Percentiles rank a stretch among this genome's conserved stretches.
Evolutionary conservation across 2,797 vertebrate genomes (phyloP).

Genomic region (Bradypodion pumilum): DNA sequence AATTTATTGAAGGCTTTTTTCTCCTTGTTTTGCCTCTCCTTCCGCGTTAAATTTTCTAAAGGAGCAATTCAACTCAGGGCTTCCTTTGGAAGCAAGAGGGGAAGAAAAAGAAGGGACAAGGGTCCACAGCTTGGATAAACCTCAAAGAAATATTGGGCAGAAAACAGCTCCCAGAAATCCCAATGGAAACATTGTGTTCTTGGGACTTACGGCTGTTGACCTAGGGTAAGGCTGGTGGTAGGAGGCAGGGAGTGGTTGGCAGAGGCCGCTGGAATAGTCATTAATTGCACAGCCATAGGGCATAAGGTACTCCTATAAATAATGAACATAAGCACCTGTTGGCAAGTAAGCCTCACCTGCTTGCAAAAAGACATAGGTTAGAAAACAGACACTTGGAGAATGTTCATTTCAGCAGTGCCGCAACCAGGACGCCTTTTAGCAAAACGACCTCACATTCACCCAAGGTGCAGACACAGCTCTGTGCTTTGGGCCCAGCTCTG

Average conservation of each 20-base stretch:
- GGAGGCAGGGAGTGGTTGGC: conserved; percentile 68
- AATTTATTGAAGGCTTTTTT: background rate
- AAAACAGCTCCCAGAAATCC: conserved; percentile 32
- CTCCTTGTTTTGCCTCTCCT: background rate
- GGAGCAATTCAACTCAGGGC: background rate
- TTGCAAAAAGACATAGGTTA: background rate
- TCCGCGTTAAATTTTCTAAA: background rate
- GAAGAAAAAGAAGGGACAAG: rapidly evolving
- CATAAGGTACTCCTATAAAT: conserved; percentile 75
- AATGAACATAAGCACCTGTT: conserved; percentile 69
- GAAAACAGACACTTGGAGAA: background rate
- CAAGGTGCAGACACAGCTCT: background rate
- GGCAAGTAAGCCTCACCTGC: conserved; percentile 51
- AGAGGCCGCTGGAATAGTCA: conserved; percentile 74
- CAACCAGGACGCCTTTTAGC: background rate
- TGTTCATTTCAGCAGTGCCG: rapidly evolving
- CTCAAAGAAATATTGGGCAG: conserved; percentile 20
- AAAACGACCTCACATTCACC: rapidly evolving
- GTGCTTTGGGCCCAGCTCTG: conserved; percentile 19
- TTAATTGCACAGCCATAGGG: conserved; percentile 74
- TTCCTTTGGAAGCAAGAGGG: background rate
- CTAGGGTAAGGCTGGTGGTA: conserved; percentile 75
- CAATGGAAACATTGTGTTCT: conserved; percentile 60
- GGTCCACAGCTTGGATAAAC: conserved; percentile 1
- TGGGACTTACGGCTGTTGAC: conserved; percentile 73